These are phyloP conservation scores for Ptilodon capucinus DNA, from an alignment of 2,888 invertebrate species.

Conservation along the genomic window DNA sequence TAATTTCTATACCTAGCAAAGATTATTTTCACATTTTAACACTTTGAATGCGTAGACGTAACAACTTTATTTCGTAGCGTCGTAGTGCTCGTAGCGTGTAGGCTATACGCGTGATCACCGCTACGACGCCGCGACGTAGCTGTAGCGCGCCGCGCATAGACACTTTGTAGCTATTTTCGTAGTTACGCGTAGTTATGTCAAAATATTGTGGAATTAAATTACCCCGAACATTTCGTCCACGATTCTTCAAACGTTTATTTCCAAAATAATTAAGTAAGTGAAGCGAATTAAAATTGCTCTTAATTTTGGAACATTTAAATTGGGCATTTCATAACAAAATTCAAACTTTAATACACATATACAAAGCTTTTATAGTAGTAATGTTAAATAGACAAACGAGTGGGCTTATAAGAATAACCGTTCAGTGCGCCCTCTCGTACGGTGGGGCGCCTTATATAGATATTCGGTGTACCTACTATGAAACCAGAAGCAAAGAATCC, in stretches of 20 bases:
- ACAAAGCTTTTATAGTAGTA: too few relatives aligned
- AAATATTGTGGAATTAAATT: not conserved
- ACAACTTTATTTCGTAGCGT: not conserved
- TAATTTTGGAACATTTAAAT: not conserved
- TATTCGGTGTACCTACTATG: too few relatives aligned
- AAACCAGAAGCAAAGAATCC: too few relatives aligned
- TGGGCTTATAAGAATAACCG: too few relatives aligned
- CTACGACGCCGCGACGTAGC: not conserved
- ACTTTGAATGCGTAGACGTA: not conserved
- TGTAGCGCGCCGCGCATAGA: not conserved
- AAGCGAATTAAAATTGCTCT: not conserved
- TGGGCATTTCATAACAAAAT: not conserved
- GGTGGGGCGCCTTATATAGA: too few relatives aligned
- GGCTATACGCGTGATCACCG: not conserved
- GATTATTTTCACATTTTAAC: too few relatives aligned
- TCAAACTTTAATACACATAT: not conserved
- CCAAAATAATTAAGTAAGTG: not conserved
- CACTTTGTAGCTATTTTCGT: not conserved
- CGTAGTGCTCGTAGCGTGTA: not conserved
- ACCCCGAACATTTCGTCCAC: not conserved
- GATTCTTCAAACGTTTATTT: not conserved
- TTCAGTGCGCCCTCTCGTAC: too few relatives aligned
- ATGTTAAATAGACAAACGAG: too few relatives aligned
- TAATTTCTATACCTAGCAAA: too few relatives aligned
- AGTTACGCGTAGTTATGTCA: not conserved